Base-by-base conservation (phyloP, 2,113 vertebrate genomes). In the Pachypanchax playfairii region DNA sequence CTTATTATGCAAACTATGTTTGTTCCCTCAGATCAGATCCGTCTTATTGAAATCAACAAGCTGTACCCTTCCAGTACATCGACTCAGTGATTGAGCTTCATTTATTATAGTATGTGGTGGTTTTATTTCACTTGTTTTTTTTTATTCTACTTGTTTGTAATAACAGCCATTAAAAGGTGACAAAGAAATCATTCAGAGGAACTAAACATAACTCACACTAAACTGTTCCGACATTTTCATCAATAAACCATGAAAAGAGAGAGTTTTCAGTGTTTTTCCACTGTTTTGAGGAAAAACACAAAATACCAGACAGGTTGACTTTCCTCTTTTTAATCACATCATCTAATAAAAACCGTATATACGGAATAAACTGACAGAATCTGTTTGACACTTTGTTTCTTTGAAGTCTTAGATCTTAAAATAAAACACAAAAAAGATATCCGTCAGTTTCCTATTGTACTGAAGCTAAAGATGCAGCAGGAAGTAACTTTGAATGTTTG, bases 1-100 rank as follows among this genome's bases (percentile, higher is more conserved):
- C 66, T 78, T 78, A 79, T 84, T 84, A 83, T 85, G 74, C 75
- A 77, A 72, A 79, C 42, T 31, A 18, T 74, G 65, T 77, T 85
- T 73, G 54, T 75, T 68, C 50, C 43, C 70, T 70, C 33, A 28
- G 64, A 73, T 88, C 65, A 26, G 47, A 77, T 66, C 36, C 48
- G 54, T 71, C 53, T 70, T 17, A 64, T 15, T 77, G 48, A 63
- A 65, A 73, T 47, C 15, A 48, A 39, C 53, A 44, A 14, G 55
- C 61, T 54, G 60, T 35, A 39, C 12, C 10, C 63, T 58, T 73
- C 65, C 42, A 49, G 38, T 35, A 12, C 5, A 39, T 17, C 38
- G 51, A 38, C 46, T 42, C 59, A 3, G 63, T 62, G 63, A 76
- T 68, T 62, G 51, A 28, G 57, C 74, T 52, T 75, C 33, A 62